phyloP scores from a whole-genome alignment of 2,888 invertebrate species.

The Parnassius orleans region DNA sequence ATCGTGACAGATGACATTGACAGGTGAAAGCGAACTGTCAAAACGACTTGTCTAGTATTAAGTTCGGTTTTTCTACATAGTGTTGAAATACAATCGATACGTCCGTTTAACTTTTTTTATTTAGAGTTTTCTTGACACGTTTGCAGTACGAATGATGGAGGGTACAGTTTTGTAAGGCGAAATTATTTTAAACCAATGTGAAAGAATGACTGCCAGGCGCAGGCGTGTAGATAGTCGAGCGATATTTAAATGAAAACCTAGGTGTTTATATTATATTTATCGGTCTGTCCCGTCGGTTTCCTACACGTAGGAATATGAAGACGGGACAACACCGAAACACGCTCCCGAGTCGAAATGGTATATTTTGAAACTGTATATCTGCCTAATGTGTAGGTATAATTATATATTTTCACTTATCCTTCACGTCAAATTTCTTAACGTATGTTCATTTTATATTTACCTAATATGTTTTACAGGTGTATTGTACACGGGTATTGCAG shows the following conservation, averaged over 20 bases:
- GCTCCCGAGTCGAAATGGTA: constrained; percentile 14
- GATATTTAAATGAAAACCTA: constrained; percentile 33
- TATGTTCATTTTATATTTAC: no score
- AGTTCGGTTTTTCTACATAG: constrained; percentile 13
- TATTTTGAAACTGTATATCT: background rate
- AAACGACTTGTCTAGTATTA: constrained; percentile 2
- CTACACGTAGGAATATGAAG: constrained; percentile 18
- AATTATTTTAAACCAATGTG: constrained; percentile 1
- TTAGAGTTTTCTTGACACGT: constrained; percentile 10
- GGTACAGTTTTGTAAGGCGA: background rate
- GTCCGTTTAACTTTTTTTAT: constrained; percentile 16
- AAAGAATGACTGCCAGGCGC: constrained; percentile 37
- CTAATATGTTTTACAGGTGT: no score
- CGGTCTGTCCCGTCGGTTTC: constrained; percentile 18
- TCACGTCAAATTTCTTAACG: background rate
- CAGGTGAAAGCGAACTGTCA: constrained; percentile 7
- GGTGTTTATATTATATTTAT: constrained; percentile 26
- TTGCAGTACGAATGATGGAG: background rate
- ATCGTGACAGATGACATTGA: constrained; percentile 7
- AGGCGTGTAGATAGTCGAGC: constrained; percentile 40
- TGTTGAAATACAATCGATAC: constrained; percentile 7
- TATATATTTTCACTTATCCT: background rate
- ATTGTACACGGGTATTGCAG: no score
- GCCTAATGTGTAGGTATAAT: background rate
- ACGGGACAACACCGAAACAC: constrained; percentile 10